Base-by-base conservation (phyloP, 2,888 invertebrate species). In the Cataglyphis altisquamis region DNA sequence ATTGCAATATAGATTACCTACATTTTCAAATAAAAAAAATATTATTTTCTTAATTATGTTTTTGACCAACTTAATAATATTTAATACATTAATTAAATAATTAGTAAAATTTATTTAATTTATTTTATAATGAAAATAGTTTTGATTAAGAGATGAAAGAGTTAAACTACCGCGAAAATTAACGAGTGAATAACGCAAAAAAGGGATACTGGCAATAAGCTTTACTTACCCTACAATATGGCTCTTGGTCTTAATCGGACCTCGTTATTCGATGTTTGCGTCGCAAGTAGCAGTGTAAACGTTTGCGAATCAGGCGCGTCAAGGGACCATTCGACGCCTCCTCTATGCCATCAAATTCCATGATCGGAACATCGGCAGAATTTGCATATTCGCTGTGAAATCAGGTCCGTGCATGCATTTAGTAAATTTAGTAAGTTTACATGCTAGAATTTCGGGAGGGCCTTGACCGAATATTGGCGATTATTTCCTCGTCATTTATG, bases 301-400 rank as follows among this genome's bases (percentile, higher is more conserved):
- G 74, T 84, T 89, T 78, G 84, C 82, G 63, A 75, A 84, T 81
- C 67, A 75, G 68, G 80, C 62, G 70, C 75, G 32, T 62, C 68
- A 68, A 72, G 82, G 60, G 67, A 18, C 29, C 29, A 73, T 67
- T 78, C 52, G 70, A 77, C 18, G 52, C 77, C 15, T 80, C 80
- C 12, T 32, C 57, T 18, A 64, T 41, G 64, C 67, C 62, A 77
- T 9, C 29, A 74, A 83, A 87, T 89, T 87, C 82, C 70, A 39
- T 63, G 86, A 87, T 87, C 75, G 82, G 75, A 52, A 84, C 82
- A 82, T 63, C 62, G 67, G 18, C 60, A 52, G 10, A 57, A 89
- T 89, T 89, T 86, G 83, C 88, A 89, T 89, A 84, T 85, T 70
- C 41, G 48, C 63, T 60, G 39, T 70, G 81, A 84, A 85, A 84